phyloP scores from a whole-genome alignment of 2,113 vertebrate species.

The Oxyura jamaicensis region DNA sequence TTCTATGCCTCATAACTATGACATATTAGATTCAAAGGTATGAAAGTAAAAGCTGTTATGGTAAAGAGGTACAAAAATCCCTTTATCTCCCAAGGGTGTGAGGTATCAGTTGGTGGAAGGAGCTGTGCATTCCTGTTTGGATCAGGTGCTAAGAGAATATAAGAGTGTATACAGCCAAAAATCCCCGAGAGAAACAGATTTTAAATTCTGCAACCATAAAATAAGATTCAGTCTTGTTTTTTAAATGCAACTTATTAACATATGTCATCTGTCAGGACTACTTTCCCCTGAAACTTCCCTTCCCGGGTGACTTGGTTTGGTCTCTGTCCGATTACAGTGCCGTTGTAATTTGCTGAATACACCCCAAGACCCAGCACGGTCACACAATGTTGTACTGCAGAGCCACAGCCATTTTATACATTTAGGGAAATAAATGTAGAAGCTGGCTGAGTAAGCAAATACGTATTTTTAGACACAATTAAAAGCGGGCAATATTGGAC shows the following conservation, averaged over 20 bases:
- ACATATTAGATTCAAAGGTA: neutral
- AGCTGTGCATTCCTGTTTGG: neutral
- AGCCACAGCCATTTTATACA: neutral
- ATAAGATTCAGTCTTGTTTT: neutral
- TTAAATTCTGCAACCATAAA: neutral
- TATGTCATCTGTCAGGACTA: neutral
- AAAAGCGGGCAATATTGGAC: neutral
- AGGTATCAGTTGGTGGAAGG: neutral
- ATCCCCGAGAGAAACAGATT: neutral
- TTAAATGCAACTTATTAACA: slow-evolving; percentile 6
- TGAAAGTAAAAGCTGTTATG: neutral
- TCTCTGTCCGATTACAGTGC: neutral
- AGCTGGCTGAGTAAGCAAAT: neutral
- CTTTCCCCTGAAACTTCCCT: neutral
- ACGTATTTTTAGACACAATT: neutral
- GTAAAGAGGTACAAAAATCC: neutral
- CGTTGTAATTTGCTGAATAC: neutral
- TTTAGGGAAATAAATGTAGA: neutral
- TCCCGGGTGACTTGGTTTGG: neutral
- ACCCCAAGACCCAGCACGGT: neutral
- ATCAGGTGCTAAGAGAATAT: neutral
- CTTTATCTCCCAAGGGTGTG: neutral
- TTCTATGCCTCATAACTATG: neutral
- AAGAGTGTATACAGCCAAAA: neutral
- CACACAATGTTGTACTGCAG: neutral